Percentiles rank a stretch among this genome's conserved stretches.
Conservation (phyloP, 2,888 invertebrate genomes). For the Phengaris alcon region DNA sequence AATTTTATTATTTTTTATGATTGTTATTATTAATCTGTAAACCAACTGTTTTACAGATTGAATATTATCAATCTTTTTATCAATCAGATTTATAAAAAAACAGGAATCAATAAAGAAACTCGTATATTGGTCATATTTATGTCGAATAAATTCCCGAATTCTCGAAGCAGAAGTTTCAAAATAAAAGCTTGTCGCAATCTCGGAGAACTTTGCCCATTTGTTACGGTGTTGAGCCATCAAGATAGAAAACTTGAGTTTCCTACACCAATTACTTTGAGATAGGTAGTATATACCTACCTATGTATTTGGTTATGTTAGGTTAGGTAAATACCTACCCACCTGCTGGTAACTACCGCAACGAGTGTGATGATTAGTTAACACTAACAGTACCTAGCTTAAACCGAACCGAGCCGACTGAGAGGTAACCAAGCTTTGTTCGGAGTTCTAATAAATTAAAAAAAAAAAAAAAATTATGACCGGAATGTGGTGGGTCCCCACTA, state of each 20-base stretch:
- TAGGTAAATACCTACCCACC: not conserved
- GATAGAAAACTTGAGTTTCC: conserved; percentile 43
- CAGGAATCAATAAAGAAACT: not conserved
- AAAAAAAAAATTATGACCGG: no score
- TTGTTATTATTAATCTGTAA: no score
- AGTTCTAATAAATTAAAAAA: no score
- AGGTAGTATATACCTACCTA: not conserved
- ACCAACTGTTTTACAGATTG: no score
- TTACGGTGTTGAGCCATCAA: conserved; percentile 48
- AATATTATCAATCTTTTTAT: no score
- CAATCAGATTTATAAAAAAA: not conserved
- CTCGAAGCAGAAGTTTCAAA: conserved; percentile 43
- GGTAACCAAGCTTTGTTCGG: no score
- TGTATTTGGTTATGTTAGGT: not conserved
- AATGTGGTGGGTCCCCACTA: no score
- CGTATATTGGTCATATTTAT: not conserved
- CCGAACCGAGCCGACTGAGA: no score
- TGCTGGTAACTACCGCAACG: no score
- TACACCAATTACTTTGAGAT: conserved; percentile 32
- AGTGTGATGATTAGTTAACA: no score
- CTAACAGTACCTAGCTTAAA: no score
- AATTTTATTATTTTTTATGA: no score
- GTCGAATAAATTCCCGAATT: conserved; percentile 33
- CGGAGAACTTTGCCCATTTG: conserved; percentile 52
- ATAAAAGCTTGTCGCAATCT: conserved; percentile 53